phyloP scores from a whole-genome alignment of 1,140 invertebrate genomes.

The Solenopsis fugax region DNA sequence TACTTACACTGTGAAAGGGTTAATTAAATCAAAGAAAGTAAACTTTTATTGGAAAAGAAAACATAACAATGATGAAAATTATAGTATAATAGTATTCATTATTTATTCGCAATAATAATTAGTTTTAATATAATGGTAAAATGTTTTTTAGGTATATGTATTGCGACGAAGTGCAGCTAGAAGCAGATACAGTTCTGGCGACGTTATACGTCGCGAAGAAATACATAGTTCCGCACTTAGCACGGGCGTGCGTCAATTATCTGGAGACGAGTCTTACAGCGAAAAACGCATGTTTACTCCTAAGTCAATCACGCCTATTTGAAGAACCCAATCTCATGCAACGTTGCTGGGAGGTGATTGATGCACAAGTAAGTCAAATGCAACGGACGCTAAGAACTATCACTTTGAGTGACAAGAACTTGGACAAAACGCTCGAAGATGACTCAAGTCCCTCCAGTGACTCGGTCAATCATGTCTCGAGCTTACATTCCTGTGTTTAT shows the following conservation, averaged over 20 bases:
- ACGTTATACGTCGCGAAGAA: constrained; percentile 97
- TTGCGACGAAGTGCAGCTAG: constrained; percentile 97
- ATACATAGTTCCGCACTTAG: constrained; percentile 96
- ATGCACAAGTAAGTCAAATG: constrained; percentile 92
- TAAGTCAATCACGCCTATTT: constrained; percentile 96
- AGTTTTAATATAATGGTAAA: not conserved
- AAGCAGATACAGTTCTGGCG: constrained; percentile 96
- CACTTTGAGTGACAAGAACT: constrained; percentile 68
- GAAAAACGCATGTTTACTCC: constrained; percentile 96
- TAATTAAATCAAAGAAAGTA: too few species aligned
- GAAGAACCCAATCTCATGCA: constrained; percentile 97
- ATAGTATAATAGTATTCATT: not conserved
- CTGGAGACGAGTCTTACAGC: constrained; percentile 96
- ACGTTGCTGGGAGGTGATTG: constrained; percentile 98
- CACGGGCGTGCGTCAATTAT: constrained; percentile 96
- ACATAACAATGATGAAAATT: not conserved
- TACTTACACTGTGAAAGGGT: too few species aligned
- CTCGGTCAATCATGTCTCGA: constrained; percentile 50
- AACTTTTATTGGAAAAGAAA: too few species aligned
- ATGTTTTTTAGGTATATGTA: constrained; percentile 93
- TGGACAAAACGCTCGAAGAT: constrained; percentile 54
- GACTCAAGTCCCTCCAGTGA: constrained; percentile 54
- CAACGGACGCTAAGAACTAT: constrained; percentile 78
- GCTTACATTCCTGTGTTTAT: constrained; percentile 63
- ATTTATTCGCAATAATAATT: not conserved